Percentiles rank a stretch among this genome's conserved stretches.
Conservation (phyloP, 2,113 vertebrate genomes). For the Nycticebus coucang region DNA sequence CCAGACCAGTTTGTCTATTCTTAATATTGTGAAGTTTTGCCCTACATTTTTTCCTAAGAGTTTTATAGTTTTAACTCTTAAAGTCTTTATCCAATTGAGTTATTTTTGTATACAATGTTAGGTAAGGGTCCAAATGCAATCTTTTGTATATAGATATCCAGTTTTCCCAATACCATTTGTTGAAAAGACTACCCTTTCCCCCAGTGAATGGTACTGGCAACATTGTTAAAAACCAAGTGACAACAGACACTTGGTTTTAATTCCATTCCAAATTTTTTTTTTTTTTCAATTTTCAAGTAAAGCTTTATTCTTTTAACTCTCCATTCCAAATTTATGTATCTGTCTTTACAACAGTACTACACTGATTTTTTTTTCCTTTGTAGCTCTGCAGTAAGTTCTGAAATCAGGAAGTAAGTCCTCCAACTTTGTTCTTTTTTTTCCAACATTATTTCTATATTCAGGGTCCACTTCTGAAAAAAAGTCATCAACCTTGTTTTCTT, state of each 20-base stretch:
- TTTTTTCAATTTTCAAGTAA: no score
- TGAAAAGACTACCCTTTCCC: neutral
- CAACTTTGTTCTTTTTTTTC: neutral
- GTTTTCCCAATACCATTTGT: neutral
- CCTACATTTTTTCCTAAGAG: neutral
- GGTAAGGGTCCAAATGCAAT: neutral
- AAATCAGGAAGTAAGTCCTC: neutral
- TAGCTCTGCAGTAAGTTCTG: neutral
- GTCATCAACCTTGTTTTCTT: no score
- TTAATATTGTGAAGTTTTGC: neutral
- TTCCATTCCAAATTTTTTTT: neutral
- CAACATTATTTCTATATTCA: neutral
- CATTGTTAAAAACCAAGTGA: neutral
- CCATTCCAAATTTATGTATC: neutral
- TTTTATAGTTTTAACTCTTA: neutral
- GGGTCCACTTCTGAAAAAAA: neutral
- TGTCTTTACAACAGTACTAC: neutral
- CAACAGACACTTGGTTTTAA: neutral
- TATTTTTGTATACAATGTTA: neutral
- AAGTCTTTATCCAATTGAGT: neutral
- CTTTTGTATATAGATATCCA: neutral
- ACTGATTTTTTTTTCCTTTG: neutral
- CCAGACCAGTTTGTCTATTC: neutral
- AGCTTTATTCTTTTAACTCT: no score
- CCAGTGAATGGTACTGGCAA: neutral